These are phyloP conservation scores for Eurystomus glaucurus DNA, from an alignment of 2,797 vertebrate species.

Conservation along the genomic window DNA sequence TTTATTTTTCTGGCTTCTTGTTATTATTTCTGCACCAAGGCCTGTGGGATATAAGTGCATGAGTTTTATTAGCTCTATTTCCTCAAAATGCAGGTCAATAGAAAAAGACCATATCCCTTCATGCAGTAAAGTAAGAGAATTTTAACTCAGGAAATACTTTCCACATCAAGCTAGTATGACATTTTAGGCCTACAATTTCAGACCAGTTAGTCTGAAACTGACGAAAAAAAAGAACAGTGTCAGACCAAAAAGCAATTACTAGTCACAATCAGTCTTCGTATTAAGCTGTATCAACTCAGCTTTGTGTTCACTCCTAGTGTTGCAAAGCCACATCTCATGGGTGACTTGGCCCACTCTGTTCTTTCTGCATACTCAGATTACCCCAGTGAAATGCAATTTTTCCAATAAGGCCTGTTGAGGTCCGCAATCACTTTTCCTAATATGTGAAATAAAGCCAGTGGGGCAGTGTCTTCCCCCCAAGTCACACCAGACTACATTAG, in stretches of 20 bases:
- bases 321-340: background rate
- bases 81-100: background rate
- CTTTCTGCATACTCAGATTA: background rate
- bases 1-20: slow-evolving; percentile 7
- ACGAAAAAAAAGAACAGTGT: background rate
- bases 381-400: background rate
- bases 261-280: background rate
- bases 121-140: background rate
- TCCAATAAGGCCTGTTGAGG: background rate
- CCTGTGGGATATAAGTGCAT: background rate
- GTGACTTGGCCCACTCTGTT: background rate
- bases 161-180: background rate
- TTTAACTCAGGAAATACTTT: background rate
- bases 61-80: background rate
- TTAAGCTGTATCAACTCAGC: background rate
- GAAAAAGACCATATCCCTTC: background rate
- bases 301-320: background rate
- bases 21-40: background rate
- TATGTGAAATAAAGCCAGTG: background rate
- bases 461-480: background rate
- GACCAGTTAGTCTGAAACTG: background rate
- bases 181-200: background rate
- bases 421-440: background rate
- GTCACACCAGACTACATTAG: background rate
- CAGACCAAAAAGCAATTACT: background rate